Percentiles rank a stretch among this genome's conserved stretches.
These are phyloP conservation scores for Sebastiscus tertius DNA, from an alignment of 2,797 vertebrate genomes.

Conservation along the genomic window DNA sequence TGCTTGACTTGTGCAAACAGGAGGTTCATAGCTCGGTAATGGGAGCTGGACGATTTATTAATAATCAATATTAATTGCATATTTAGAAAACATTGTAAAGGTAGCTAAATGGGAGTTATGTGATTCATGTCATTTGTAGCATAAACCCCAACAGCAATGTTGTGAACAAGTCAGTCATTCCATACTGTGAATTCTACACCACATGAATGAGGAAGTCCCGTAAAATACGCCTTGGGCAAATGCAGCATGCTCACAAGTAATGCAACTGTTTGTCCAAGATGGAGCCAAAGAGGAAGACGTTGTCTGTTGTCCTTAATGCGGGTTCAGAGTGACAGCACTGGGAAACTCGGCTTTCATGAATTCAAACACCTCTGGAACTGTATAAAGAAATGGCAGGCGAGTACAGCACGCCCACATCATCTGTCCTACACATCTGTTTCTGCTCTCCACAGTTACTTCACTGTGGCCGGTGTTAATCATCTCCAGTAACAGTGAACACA, in stretches of 20 bases:
- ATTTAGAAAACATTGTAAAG: neutral
- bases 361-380: conserved; percentile 97
- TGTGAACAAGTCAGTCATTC: neutral
- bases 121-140: neutral
- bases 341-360: conserved; percentile 96
- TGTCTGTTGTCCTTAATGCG: conserved; percentile 72
- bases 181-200: neutral
- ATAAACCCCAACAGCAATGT: neutral
- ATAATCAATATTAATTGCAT: neutral
- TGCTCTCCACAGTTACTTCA: conserved; percentile 6
- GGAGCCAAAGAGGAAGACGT: neutral
- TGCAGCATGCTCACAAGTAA: neutral
- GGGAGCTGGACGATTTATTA: neutral
- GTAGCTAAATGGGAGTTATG: neutral
- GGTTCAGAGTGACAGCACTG: conserved; percentile 87
- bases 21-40: neutral
- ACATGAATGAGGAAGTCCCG: neutral
- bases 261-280: neutral
- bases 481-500: neutral
- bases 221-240: conserved; percentile 28
- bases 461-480: conserved; percentile 4
- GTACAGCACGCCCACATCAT: neutral
- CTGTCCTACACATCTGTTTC: neutral
- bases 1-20: too few species aligned
- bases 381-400: conserved; percentile 95